Percentiles rank a stretch among this genome's conserved stretches.
Evolutionary conservation across 2,797 vertebrate species (phyloP).

Genomic region (Salarias fasciatus): DNA sequence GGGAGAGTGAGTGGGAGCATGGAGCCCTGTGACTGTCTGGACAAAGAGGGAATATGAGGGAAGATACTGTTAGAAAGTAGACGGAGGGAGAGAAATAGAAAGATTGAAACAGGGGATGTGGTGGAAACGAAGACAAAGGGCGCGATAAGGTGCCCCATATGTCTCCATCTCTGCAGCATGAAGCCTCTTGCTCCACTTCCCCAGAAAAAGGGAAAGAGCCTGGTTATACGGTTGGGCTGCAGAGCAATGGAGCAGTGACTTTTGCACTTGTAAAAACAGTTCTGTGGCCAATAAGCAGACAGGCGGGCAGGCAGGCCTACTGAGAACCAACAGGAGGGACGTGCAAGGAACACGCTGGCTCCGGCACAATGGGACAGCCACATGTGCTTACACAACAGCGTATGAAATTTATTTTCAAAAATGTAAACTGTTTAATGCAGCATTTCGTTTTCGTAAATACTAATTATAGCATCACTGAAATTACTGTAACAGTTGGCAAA

Average conservation of each 20-base stretch:
- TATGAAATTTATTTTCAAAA: constrained; percentile 11
- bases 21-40: constrained; percentile 50
- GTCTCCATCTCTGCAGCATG: constrained; percentile 55
- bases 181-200: constrained; percentile 68
- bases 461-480: constrained; percentile 32
- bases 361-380: constrained; percentile 36
- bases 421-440: constrained; percentile 24
- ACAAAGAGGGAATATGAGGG: constrained; percentile 61
- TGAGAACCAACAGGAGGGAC: constrained; percentile 63
- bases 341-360: constrained; percentile 40
- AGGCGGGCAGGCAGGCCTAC: constrained; percentile 59
- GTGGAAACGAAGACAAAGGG: constrained; percentile 22
- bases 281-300: constrained; percentile 71
- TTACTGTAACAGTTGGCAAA: not conserved
- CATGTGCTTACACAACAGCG: constrained; percentile 21
- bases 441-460: constrained; percentile 14
- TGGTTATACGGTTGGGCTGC: constrained; percentile 81
- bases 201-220: constrained; percentile 75
- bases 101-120: not conserved
- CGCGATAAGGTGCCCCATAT: constrained; percentile 29
- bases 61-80: constrained; percentile 43
- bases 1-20: constrained; percentile 16
- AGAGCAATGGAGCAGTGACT: constrained; percentile 80
- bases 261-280: constrained; percentile 83
- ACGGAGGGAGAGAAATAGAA: constrained; percentile 18